Evolutionary conservation across 2,888 invertebrate genomes (phyloP), one percentile per base, ranked within the genome.

Genomic region (Mythimna ferrago): DNA sequence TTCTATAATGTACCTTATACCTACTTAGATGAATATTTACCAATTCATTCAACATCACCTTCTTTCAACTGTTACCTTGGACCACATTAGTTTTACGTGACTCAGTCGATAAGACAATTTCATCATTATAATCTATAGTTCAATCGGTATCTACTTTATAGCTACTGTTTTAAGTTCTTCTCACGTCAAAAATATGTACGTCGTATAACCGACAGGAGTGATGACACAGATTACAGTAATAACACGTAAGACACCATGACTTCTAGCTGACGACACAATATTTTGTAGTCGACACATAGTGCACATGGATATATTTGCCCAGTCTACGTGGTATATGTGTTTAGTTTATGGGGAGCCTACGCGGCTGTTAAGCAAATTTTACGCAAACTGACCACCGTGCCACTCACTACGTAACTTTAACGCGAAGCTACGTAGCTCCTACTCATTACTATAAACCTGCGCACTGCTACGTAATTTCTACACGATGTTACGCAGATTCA

Each of bases 121-220:
- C 32, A 48, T 51, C 19, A 48, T 38, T 60, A 21, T 35, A 35
- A 63, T 21, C n/a, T 32, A 41, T 53, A 6, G 19, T 44, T 48
- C 11, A 53, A 54, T 57, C 51, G 62, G 80, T 57, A 32, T 19
- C 16, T 57, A 66, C 32, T 65, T 51, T 32, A 64, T 16, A 32
- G 48, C 19, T 76, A 53, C 6, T 44, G 48, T 60, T 80, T 61
- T 38, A 61, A 44, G 14, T 54, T 57, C 53, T 56, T 53, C 54
- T 61, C 81, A 68, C 54, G 64, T 69, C 68, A 61, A 76, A 77
- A 60, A 66, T 73, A 80, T 66, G 56, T 63, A 75, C 76, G 66
- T 66, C 72, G 48, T 35, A 21, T 48, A 63, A 63, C 54, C 21
- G 11, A 38, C 26, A 54, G 51, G 32, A 19, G 11, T 62, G 67